Evolutionary conservation across 2,113 vertebrate genomes (phyloP).

Genomic region (Dicaeum eximium): DNA sequence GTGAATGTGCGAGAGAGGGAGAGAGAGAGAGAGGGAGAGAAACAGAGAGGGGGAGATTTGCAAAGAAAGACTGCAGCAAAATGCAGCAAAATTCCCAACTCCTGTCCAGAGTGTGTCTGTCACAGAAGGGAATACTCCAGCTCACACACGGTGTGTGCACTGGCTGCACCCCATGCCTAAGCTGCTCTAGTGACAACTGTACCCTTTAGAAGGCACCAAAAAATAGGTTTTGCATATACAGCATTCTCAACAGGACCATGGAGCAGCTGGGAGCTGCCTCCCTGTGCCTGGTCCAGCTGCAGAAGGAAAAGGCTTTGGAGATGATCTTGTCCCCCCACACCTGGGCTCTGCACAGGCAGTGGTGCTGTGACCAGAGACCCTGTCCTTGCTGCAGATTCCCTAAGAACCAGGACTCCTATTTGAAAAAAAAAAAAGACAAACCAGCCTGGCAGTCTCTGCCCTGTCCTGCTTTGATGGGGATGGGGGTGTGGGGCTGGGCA

Average conservation of each 20-base stretch:
- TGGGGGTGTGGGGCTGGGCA: background rate
- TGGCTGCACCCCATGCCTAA: background rate
- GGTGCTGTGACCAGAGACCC: background rate
- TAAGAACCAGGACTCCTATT: fast-evolving
- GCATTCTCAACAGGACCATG: background rate
- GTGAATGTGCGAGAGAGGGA: background rate
- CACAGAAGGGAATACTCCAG: background rate
- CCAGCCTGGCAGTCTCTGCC: background rate
- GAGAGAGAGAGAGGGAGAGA: background rate
- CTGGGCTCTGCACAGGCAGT: fast-evolving
- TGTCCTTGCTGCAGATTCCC: background rate
- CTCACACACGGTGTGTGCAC: background rate
- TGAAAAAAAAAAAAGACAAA: background rate
- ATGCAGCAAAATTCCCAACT: conserved; percentile 52
- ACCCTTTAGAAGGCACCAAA: background rate
- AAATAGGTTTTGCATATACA: background rate
- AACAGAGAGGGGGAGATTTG: conserved; percentile 10
- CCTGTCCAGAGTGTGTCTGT: background rate
- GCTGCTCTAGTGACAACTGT: background rate
- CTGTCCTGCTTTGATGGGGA: background rate
- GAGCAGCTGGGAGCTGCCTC: background rate
- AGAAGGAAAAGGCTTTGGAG: background rate
- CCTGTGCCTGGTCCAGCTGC: background rate
- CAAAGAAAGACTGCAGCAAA: conserved; percentile 64
- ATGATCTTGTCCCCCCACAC: background rate